Evolutionary conservation across 2,113 vertebrate genomes (phyloP).

Genomic region (Tiliqua scincoides): DNA sequence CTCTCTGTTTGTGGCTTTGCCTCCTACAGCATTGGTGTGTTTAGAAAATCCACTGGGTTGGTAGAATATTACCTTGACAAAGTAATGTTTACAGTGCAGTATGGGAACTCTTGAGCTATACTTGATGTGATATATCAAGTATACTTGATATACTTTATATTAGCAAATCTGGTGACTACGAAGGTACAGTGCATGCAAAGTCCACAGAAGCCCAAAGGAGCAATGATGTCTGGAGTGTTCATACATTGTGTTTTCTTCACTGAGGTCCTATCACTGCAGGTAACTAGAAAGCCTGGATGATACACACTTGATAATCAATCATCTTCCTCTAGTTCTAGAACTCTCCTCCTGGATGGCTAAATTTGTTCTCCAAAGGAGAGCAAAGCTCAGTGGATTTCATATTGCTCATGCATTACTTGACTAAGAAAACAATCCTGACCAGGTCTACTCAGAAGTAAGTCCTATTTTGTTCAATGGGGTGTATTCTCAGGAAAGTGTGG

Average conservation of each 20-base stretch:
- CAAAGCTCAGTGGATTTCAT: background rate
- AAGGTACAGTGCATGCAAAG: too few relatives aligned
- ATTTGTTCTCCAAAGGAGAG: background rate
- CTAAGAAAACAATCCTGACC: too few relatives aligned
- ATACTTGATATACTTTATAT: too few relatives aligned
- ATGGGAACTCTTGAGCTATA: background rate
- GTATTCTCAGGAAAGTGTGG: too few relatives aligned
- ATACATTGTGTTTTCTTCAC: too few relatives aligned
- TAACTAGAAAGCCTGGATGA: background rate
- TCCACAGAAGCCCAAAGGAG: too few relatives aligned
- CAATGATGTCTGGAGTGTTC: too few relatives aligned
- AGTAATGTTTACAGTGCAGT: background rate
- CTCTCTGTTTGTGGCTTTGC: background rate
- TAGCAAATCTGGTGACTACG: too few relatives aligned
- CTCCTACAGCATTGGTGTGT: background rate
- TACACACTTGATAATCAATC: background rate
- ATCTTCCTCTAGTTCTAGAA: background rate
- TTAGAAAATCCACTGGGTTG: background rate
- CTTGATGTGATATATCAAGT: too few relatives aligned
- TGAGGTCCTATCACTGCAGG: background rate
- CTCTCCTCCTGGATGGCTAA: background rate
- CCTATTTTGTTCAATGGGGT: too few relatives aligned
- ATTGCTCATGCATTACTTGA: background rate
- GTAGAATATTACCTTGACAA: background rate
- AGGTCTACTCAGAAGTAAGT: too few relatives aligned